These are phyloP conservation scores for Caerostris darwini DNA, from an alignment of 1,140 invertebrate genomes.

Conservation along the genomic window DNA sequence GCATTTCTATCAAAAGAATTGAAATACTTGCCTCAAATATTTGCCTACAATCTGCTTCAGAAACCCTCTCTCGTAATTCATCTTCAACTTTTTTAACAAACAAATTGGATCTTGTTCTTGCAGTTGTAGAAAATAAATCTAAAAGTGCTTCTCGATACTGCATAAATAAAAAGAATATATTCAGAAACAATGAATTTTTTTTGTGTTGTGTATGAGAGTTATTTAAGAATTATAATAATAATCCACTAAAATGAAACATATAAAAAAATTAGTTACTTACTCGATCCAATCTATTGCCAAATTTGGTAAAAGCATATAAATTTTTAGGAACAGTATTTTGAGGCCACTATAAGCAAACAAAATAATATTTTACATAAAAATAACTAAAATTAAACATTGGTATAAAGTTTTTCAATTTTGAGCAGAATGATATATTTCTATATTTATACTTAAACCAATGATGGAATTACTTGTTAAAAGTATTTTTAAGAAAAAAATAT, in stretches of 20 bases:
- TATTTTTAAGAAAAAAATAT: too few species aligned
- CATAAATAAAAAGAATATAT: not conserved
- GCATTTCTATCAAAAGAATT: not conserved
- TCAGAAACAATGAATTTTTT: too few species aligned
- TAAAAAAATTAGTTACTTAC: slow-evolving; percentile 24
- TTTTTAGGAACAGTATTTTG: slow-evolving; percentile 72
- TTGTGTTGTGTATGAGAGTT: too few species aligned
- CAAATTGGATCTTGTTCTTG: slow-evolving; percentile 44
- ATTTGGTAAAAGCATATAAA: slow-evolving; percentile 74
- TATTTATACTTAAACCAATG: too few species aligned
- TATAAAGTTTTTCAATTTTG: too few species aligned
- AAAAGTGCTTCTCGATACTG: slow-evolving; percentile 62
- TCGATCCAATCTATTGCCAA: slow-evolving; percentile 77
- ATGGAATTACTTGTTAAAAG: too few species aligned
- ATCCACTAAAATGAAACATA: too few species aligned
- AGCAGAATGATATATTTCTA: too few species aligned
- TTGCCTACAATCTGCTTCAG: slow-evolving; percentile 61
- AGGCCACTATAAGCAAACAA: slow-evolving; percentile 69
- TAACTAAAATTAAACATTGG: too few species aligned
- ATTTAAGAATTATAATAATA: too few species aligned
- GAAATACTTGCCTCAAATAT: slow-evolving; percentile 54
- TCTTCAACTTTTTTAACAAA: slow-evolving; percentile 74
- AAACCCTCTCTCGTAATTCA: slow-evolving; percentile 62
- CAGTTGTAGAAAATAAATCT: slow-evolving; percentile 72
- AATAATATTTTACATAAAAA: not conserved